Evolutionary conservation across 2,113 vertebrate genomes (phyloP).

Genomic region (Nothobranchius furzeri): DNA sequence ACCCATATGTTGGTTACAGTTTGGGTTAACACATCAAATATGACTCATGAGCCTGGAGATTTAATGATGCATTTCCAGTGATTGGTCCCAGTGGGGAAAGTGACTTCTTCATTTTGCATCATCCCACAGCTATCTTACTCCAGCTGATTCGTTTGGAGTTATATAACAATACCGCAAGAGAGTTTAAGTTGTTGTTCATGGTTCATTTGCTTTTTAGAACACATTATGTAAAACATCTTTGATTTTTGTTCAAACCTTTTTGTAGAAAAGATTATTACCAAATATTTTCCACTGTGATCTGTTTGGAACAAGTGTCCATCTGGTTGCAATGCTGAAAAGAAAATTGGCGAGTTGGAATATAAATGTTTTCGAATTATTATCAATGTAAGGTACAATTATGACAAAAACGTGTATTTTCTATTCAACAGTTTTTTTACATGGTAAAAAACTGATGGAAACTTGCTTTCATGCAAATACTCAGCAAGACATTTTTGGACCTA

Average conservation of each 20-base stretch:
- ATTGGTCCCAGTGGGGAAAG: constrained; percentile 17
- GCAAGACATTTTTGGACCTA: too few relatives aligned
- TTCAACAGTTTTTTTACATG: too few relatives aligned
- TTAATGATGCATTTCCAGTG: constrained; percentile 18
- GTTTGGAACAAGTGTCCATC: background rate
- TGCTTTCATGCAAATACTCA: too few relatives aligned
- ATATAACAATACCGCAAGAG: constrained; percentile 4
- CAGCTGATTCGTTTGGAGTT: constrained; percentile 18
- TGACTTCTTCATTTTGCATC: background rate
- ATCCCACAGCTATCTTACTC: background rate
- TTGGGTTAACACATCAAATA: constrained; percentile 26
- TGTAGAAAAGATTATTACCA: constrained; percentile 3
- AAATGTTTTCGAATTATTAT: too few relatives aligned
- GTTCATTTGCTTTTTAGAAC: constrained; percentile 16
- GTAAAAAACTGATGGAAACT: too few relatives aligned
- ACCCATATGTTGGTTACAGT: constrained; percentile 9
- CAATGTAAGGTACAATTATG: too few relatives aligned
- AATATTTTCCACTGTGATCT: constrained; percentile 29
- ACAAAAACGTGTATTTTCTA: too few relatives aligned
- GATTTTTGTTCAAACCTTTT: constrained; percentile 1
- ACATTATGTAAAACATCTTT: constrained; percentile 17
- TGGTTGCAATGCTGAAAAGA: too few relatives aligned
- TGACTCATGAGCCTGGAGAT: constrained; percentile 21
- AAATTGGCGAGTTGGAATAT: too few relatives aligned
- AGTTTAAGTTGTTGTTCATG: background rate